These are phyloP conservation scores for Cinclus cinclus DNA, from an alignment of 2,113 vertebrate genomes.

Conservation along the genomic window DNA sequence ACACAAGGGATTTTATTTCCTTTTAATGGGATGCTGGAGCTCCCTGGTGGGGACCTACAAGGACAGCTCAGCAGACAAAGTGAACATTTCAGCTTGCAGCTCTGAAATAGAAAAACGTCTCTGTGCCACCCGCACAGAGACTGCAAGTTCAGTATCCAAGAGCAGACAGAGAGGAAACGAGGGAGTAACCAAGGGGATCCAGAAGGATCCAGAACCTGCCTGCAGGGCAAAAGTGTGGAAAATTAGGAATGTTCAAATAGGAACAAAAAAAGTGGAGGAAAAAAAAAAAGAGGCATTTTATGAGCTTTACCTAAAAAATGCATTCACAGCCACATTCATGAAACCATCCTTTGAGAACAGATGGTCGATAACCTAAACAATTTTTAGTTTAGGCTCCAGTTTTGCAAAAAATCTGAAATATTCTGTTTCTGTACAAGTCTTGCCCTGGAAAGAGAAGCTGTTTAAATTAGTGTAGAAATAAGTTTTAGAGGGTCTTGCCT, in stretches of 20 bases:
- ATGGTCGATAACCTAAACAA: not conserved
- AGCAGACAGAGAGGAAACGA: not conserved
- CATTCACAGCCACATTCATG: not conserved
- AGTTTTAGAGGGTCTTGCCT: not conserved
- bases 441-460: not conserved
- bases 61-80: not conserved
- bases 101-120: not conserved
- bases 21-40: accelerated
- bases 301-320: not conserved
- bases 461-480: not conserved
- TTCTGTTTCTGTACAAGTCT: not conserved
- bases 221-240: accelerated
- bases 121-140: not conserved
- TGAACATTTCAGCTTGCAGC: not conserved
- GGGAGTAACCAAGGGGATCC: not conserved
- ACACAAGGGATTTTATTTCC: not conserved
- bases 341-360: not conserved
- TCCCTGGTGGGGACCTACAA: accelerated
- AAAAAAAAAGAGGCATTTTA: not conserved
- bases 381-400: not conserved
- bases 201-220: not conserved
- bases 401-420: not conserved
- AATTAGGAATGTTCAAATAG: accelerated
- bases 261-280: accelerated
- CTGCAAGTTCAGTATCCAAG: accelerated